Conservation (phyloP, 2,888 invertebrate species). For the Spatulosminthurus flaviceps region DNA sequence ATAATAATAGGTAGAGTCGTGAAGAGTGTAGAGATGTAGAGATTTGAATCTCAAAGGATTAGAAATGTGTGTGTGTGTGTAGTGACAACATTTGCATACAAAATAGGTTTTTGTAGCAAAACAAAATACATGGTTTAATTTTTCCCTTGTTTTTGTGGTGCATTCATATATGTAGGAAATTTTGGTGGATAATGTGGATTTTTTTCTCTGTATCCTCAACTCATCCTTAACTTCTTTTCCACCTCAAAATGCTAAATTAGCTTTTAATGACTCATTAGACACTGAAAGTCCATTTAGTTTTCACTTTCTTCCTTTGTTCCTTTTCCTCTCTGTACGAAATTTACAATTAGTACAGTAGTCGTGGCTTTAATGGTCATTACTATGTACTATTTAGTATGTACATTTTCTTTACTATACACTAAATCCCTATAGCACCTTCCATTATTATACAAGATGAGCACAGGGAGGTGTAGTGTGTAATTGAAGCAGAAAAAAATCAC, state of each 20-base stretch:
- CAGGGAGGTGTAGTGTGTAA: conserved; percentile 15
- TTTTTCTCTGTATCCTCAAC: no score
- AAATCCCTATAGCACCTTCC: neutral
- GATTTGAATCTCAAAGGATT: neutral
- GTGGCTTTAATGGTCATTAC: no score
- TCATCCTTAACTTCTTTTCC: neutral
- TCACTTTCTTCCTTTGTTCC: conserved; percentile 24
- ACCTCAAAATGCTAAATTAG: neutral
- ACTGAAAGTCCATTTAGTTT: conserved; percentile 8
- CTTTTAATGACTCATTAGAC: neutral
- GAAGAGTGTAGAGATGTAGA: neutral
- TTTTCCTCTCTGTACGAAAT: neutral
- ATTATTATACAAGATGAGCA: neutral
- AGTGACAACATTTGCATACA: neutral
- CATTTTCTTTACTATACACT: no score
- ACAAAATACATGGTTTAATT: neutral
- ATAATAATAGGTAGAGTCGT: no score
- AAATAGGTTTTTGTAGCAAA: neutral
- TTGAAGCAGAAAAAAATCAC: neutral
- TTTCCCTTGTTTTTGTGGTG: neutral
- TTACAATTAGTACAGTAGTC: neutral
- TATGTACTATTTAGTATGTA: no score
- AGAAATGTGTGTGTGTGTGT: neutral
- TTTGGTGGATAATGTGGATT: no score
- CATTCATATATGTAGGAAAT: neutral